Evolutionary conservation across 2,113 vertebrate genomes (phyloP).

Genomic region (Bettongia penicillata): DNA sequence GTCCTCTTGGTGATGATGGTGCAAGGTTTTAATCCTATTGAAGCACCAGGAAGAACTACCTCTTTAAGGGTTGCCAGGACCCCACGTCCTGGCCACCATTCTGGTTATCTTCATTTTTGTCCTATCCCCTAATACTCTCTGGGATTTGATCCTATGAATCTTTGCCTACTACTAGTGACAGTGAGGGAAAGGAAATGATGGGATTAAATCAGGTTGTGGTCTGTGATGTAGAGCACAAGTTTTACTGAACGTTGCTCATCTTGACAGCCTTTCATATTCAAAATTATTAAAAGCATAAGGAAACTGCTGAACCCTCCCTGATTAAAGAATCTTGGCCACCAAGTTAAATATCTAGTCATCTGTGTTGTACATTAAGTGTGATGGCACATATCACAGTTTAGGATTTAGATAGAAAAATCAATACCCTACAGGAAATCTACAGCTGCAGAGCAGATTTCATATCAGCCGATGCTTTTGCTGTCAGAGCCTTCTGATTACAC

Average conservation of each 20-base stretch:
- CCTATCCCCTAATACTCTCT: background rate
- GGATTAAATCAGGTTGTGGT: background rate
- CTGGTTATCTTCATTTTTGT: background rate
- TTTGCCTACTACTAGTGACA: background rate
- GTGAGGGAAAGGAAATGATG: slow-evolving; percentile 9
- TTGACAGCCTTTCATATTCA: slow-evolving; percentile 68
- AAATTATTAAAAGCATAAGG: slow-evolving; percentile 72
- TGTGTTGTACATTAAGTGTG: slow-evolving; percentile 62
- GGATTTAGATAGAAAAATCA: slow-evolving; percentile 67
- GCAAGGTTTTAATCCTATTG: background rate
- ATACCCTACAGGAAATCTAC: slow-evolving; percentile 59
- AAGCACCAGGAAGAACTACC: background rate
- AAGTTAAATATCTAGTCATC: slow-evolving; percentile 66
- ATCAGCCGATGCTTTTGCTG: slow-evolving; percentile 62
- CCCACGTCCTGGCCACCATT: background rate
- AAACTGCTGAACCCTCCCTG: slow-evolving; percentile 65
- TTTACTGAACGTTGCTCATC: slow-evolving; percentile 72
- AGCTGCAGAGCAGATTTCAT: slow-evolving; percentile 59
- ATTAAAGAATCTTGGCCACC: slow-evolving; percentile 64
- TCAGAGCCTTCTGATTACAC: slow-evolving; percentile 57
- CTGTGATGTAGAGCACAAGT: slow-evolving; percentile 49
- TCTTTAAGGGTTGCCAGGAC: background rate
- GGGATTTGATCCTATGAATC: background rate
- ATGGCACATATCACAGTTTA: slow-evolving; percentile 59
- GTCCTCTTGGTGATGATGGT: background rate